These are phyloP conservation scores for Dipodomys stephensi DNA, from an alignment of 2,113 vertebrate species.

Conservation along the genomic window DNA sequence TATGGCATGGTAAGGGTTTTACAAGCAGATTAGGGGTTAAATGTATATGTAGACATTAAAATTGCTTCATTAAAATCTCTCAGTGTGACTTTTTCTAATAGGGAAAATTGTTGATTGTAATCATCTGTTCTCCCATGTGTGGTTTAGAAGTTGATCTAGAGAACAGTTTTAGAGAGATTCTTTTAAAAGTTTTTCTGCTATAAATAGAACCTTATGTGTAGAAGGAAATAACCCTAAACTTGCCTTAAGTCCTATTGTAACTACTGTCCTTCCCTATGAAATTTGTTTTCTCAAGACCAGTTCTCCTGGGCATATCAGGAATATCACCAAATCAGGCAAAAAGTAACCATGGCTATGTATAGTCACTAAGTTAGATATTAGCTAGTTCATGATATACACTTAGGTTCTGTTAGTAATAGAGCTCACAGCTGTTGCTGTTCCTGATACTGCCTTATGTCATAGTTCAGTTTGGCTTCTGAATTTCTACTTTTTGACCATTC, in stretches of 20 bases:
- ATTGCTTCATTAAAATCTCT: neutral
- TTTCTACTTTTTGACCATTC: neutral
- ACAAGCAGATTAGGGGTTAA: neutral
- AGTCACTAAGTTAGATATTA: neutral
- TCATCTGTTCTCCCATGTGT: too few relatives aligned
- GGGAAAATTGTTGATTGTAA: neutral
- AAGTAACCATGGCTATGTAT: neutral
- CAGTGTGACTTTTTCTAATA: neutral
- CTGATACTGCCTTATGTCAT: neutral
- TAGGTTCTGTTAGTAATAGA: neutral
- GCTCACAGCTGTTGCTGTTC: neutral
- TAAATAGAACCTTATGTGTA: neutral
- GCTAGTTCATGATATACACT: neutral
- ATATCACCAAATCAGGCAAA: too few relatives aligned
- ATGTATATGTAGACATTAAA: too few relatives aligned
- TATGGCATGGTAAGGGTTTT: neutral
- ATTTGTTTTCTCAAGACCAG: neutral
- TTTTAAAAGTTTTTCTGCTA: neutral
- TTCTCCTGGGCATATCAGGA: neutral
- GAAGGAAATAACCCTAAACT: neutral
- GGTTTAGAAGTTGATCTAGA: conserved; percentile 3
- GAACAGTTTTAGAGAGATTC: neutral
- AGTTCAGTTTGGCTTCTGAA: neutral
- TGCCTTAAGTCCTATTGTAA: neutral
- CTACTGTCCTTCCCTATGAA: neutral